Evolutionary conservation across 2,888 invertebrate genomes (phyloP).

Genomic region (Torymus texanus): DNA sequence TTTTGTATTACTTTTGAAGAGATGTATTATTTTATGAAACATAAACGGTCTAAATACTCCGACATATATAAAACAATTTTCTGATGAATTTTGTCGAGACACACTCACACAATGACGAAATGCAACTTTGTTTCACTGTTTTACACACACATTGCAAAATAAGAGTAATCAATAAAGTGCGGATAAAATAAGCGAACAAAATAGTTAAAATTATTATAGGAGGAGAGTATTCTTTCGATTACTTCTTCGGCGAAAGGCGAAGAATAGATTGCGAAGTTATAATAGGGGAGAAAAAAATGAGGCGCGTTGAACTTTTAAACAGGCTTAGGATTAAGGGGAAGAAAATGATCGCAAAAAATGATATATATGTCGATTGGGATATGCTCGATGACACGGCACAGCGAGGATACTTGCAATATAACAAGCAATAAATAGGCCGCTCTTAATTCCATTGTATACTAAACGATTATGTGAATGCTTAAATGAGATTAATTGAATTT

Average conservation of each 20-base stretch:
- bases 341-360: slow-evolving; percentile 48
- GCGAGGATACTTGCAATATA: slow-evolving; percentile 74
- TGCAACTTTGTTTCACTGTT: slow-evolving; percentile 30
- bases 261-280: slow-evolving; percentile 11
- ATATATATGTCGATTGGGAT: slow-evolving; percentile 51
- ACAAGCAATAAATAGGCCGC: slow-evolving; percentile 74
- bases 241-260: slow-evolving; percentile 18
- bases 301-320: slow-evolving; percentile 36
- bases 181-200: slow-evolving; percentile 24
- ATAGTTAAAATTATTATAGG: slow-evolving; percentile 24
- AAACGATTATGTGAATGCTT: slow-evolving; percentile 73
- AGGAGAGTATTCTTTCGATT: slow-evolving; percentile 36
- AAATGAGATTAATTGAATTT: slow-evolving; percentile 71
- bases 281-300: slow-evolving; percentile 10
- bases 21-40: slow-evolving; percentile 8
- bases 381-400: slow-evolving; percentile 65
- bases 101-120: slow-evolving; percentile 23
- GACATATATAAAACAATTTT: slow-evolving; percentile 4
- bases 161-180: slow-evolving; percentile 20
- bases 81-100: slow-evolving; percentile 7
- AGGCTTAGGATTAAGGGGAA: slow-evolving; percentile 38
- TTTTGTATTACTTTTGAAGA: slow-evolving; percentile 5
- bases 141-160: slow-evolving; percentile 11
- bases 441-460: slow-evolving; percentile 74
- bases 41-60: slow-evolving; percentile 33